Evolutionary conservation across 2,797 vertebrate genomes (phyloP), one percentile per base, ranked within the genome.

Genomic region (Synaphobranchus kaupii): DNA sequence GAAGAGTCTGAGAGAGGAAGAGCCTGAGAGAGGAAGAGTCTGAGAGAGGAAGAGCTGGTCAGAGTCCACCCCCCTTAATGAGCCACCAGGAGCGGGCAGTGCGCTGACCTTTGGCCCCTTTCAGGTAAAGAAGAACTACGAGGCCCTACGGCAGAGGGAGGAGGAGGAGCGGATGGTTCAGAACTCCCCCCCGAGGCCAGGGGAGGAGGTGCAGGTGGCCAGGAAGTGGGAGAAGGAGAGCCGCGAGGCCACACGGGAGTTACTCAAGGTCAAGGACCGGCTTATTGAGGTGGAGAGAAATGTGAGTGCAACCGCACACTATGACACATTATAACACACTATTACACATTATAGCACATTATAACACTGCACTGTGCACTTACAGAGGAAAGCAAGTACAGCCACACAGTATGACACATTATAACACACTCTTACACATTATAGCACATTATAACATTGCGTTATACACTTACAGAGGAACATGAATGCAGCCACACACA

Each of bases 71-170:
- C n/a, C n/a, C n/a, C n/a, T n/a, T 39, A 39, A 39, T 39, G 39
- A 78, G 48, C 25, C 9, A 20, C 39, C 5, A n/a, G 31, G 52
- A 54, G 20, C 28, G 54, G 52, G 52, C 15, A 20, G 52, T 47
- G 50, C 20, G n/a, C 66, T n/a, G 6, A 85, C 47, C 58, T 85
- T 52, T 86, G 28, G 10, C 4, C 87, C 60, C 66, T 88, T 92
- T 47, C 92, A 99, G 98, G 98, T 99, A 89, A 99, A 99, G 93
- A 99, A 99, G 93, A 99, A 99, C 95, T 99, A 99, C 2, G 98
- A 99, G 95, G 99, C 98, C 0, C 96, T 99, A 60, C 98, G 98
- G 86, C 98, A 99, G 91, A 96, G 98, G 90, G 98, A 99, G 93
- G 98, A 99, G 92, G 98, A 99, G 91, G 98, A 99, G 94, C 96